Base-by-base conservation (phyloP, 2,888 invertebrate species). In the Drosophila atripex region DNA sequence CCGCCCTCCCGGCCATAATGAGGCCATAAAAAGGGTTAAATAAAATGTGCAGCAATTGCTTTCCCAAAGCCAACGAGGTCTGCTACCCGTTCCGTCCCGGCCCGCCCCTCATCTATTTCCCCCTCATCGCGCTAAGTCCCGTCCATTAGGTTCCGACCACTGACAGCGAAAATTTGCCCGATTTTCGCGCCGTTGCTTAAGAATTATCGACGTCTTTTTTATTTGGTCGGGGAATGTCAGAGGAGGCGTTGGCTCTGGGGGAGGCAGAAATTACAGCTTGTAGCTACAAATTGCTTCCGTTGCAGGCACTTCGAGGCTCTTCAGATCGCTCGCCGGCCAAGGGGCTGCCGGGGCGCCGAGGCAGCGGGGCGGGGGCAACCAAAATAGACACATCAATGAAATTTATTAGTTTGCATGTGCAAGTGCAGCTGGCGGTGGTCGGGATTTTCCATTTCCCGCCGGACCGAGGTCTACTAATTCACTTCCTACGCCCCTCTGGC, bases 381-480 rank as follows among this genome's bases (percentile, higher is more conserved):
- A 88, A 89, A 89, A 89, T 89, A 89, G 89, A 89, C 89, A 89
- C 89, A 89, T 89, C 89, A 89, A 89, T 88, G 76, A 89, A 89
- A 89, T 89, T 89, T 80, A 80, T 80, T 89, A 82, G 86, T 80
- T 89, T 84, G 89, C 88, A 89, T 89, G 89, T 80, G 73, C 85
- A 89, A 85, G 73, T 88, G 77, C 80, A 88, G 65, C 70, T 71
- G 68, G 68, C 47, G 49, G 41, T 51, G 47, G 66, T 68, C 60
- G 74, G 73, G 73, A 70, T 70, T 64, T 73, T 73, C 50, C 72
- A 79, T 84, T 86, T 70, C 64, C 53, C 69, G 85, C 73, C 87
- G 87, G 80, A 77, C 73, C 39, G 46, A 63, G 53, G 50, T 63
- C 73, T 73, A 63, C 73, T 73, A 72, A 54, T 49, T 53, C 41